Evolutionary conservation across 2,888 invertebrate species (phyloP).

Genomic region (Biston stratarius): DNA sequence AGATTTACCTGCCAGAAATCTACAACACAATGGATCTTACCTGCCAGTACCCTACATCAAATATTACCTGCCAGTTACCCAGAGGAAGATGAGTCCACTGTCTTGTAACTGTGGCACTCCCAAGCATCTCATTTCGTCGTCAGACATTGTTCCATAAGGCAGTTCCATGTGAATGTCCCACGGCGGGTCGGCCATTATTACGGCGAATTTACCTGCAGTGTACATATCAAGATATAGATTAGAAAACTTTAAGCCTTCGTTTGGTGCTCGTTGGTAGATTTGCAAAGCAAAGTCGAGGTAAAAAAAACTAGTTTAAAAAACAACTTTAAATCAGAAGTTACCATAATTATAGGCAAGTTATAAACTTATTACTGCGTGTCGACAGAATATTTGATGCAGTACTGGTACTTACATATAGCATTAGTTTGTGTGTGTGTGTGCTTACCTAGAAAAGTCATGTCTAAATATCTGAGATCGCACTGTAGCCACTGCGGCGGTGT

Average conservation of each 20-base stretch:
- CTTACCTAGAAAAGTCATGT: slow-evolving; percentile 94
- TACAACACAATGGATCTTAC: slow-evolving; percentile 57
- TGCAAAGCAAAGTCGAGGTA: not conserved
- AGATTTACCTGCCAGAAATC: not conserved
- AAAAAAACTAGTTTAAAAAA: too few relatives aligned
- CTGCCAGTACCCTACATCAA: slow-evolving; percentile 91
- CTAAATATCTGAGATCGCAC: slow-evolving; percentile 96
- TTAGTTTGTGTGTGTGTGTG: not conserved
- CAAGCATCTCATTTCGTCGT: slow-evolving; percentile 98
- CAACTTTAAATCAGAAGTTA: too few relatives aligned
- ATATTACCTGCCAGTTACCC: slow-evolving; percentile 93
- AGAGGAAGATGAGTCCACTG: slow-evolving; percentile 97
- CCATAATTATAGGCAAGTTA: too few relatives aligned
- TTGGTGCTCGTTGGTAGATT: too few relatives aligned
- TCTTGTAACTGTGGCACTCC: slow-evolving; percentile 98
- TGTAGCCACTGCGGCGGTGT: slow-evolving; percentile 98
- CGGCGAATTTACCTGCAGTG: slow-evolving; percentile 95
- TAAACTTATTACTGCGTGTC: too few relatives aligned
- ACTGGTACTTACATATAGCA: not conserved
- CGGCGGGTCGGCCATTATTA: slow-evolving; percentile 99
- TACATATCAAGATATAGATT: not conserved
- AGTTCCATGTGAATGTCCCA: slow-evolving; percentile 99
- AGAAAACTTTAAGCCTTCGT: not conserved
- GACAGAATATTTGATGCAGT: too few relatives aligned
- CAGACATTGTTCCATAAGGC: slow-evolving; percentile 99